Conservation (phyloP, 2,113 vertebrate genomes). For the Atlantisia rogersi region DNA sequence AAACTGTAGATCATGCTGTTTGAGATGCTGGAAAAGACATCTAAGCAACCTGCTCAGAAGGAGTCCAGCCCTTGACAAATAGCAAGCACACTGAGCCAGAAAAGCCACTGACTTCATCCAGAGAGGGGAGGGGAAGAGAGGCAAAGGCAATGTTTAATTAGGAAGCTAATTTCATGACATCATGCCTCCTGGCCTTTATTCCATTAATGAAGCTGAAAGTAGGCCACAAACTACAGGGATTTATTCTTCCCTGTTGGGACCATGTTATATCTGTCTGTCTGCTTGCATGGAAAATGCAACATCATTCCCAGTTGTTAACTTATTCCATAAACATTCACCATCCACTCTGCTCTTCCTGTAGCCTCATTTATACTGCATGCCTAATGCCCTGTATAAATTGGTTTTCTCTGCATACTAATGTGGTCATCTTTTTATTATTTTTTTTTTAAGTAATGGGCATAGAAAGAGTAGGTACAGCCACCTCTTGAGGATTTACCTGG, state of each 20-base stretch:
- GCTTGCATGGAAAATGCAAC: slow-evolving; percentile 69
- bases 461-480: not conserved
- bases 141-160: slow-evolving; percentile 76
- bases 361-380: slow-evolving; percentile 61
- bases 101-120: slow-evolving; percentile 41
- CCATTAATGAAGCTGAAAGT: slow-evolving; percentile 77
- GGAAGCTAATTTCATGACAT: slow-evolving; percentile 77
- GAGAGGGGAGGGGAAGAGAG: slow-evolving; percentile 20
- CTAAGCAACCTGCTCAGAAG: not conserved
- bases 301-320: slow-evolving; percentile 70
- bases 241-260: slow-evolving; percentile 61
- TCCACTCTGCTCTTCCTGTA: slow-evolving; percentile 35
- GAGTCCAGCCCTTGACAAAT: not conserved
- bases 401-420: slow-evolving; percentile 52
- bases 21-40: not conserved
- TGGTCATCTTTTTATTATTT: not conserved
- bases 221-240: slow-evolving; percentile 71
- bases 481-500: not conserved
- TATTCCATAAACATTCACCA: slow-evolving; percentile 60
- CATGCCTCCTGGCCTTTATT: slow-evolving; percentile 74
- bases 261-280: slow-evolving; percentile 66
- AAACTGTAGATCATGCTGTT: not conserved
- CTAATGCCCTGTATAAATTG: slow-evolving; percentile 63
- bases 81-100: not conserved
- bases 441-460: not conserved